Base-by-base conservation (phyloP, 2,113 vertebrate species). In the Paralichthys olivaceus region DNA sequence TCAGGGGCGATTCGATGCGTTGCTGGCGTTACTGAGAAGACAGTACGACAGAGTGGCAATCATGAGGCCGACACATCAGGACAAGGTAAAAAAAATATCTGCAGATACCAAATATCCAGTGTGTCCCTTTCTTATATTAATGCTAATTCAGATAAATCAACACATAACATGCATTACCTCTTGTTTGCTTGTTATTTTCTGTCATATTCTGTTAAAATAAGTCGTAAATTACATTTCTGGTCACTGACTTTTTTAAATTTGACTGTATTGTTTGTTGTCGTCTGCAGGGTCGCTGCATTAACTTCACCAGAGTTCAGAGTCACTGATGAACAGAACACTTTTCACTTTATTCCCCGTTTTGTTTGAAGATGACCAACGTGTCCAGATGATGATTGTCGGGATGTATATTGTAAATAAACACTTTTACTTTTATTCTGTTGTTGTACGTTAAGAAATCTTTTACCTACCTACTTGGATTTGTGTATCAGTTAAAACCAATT, bases 31-130 rank as follows among this genome's bases (percentile, higher is more conserved):
- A 87, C 67, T 99, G 75, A 89, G 95, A 58, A 79, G 95, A 43
- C 97, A 98, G 81, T 99, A 98, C 0, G 92, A 99, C 93, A 91
- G 98, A 73, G 98, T 99, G 49, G 98, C 98, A 15, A 78, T 98
- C 89, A 98, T 98, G 98, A 95, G 98, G 77, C 98, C 98, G 0
- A 96, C 97, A 74, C 89, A 95, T 86, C 95, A 95, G 85, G 97
- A 99, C 47, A 95, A 97, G 96, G 98, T 97, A 89, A 72, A 93
- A 53, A 26, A 34, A 25, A 6, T 28, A 7, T 17, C 25, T 34
- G 11, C 14, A 26, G 7, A 4, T 14, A 61, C 25, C 17, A 12
- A 28, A 58, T 22, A 7, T 22, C 22, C 51, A 8, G 34, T n/a
- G n/a, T n/a, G n/a, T n/a, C n/a, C n/a, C n/a, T n/a, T n/a, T n/a